Base-by-base conservation (phyloP, 2,113 vertebrate species). In the Sialia sialis region DNA sequence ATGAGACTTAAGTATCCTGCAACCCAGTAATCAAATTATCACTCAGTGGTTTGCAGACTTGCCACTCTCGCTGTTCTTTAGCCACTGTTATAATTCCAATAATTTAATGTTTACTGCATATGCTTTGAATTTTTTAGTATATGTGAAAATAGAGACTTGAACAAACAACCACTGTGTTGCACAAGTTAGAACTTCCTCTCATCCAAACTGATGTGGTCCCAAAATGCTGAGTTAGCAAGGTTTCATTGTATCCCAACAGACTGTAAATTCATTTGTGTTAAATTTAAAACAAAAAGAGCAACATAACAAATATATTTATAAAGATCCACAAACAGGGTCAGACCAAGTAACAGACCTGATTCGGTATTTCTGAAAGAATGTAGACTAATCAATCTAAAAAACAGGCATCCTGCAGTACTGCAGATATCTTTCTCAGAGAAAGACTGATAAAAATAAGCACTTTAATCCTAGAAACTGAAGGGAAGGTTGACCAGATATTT, bases 41-140 rank as follows among this genome's bases (percentile, higher is more conserved):
- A 84, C 60, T 74, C 76, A 72, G 77, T 74, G 91, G 60, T 78
- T 94, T 94, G 77, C 87, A 94, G 84, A 93, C 43, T 89, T 94
- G 81, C 69, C 77, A 46, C 68, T 84, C 17, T 81, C 4, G 2
- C 46, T 86, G 58, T 76, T 84, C 44, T 70, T 77, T 63, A 77
- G 38, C 43, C 68, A 72, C 77, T 81, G 13, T 67, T 76, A 70
- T 39, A 1, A 58, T 89, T 89, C 84, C 69, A 75, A 63, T 73
- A 93, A 75, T 84, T 41, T 60, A 10, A 20, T 73, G 68, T 67
- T 91, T 70, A 51, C 55, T 70, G 39, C 15, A 30, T 63, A 10
- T 27, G 38, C 84, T 94, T 93, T 91, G 73, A 95, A 89, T 68
- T 51, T 54, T 81, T 78, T 56, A 87, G 29, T 67, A 8, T 59